Evolutionary conservation across 2,888 invertebrate species (phyloP).

Genomic region (Lasiommata megera): DNA sequence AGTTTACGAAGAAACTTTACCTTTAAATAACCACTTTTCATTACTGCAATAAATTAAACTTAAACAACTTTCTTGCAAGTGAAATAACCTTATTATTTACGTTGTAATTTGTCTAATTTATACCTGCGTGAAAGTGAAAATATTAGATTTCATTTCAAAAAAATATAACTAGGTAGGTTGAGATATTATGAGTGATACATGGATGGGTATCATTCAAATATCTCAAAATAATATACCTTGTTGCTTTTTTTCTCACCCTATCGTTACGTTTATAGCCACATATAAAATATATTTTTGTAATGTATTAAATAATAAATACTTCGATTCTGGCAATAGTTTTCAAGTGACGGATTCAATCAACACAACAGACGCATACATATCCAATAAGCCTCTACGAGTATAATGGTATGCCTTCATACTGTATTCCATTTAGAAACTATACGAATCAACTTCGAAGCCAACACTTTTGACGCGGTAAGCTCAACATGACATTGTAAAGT

Average conservation of each 20-base stretch:
- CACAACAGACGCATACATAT: background rate
- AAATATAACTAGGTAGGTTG: too few species aligned
- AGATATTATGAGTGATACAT: too few species aligned
- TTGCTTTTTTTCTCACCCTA: too few species aligned
- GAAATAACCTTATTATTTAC: background rate
- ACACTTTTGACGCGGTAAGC: slow-evolving; percentile 13
- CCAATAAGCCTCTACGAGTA: background rate
- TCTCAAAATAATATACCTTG: too few species aligned
- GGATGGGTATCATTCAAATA: too few species aligned
- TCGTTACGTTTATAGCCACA: too few species aligned
- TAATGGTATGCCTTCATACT: too few species aligned
- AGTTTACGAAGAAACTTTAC: slow-evolving; percentile 31
- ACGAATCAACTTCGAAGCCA: background rate
- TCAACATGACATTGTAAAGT: slow-evolving; percentile 28
- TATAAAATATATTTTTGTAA: too few species aligned
- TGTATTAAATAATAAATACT: too few species aligned
- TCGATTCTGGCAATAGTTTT: background rate
- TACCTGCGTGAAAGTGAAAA: background rate
- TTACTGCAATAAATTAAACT: slow-evolving; percentile 17
- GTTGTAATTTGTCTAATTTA: background rate
- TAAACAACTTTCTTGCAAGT: background rate
- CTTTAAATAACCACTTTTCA: slow-evolving; percentile 12
- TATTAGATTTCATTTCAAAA: too few species aligned
- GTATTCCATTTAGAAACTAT: slow-evolving; percentile 1
- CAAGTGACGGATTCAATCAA: background rate